These are phyloP conservation scores for Hirtodrosophila alboralis DNA, from an alignment of 2,888 invertebrate genomes.

Conservation along the genomic window DNA sequence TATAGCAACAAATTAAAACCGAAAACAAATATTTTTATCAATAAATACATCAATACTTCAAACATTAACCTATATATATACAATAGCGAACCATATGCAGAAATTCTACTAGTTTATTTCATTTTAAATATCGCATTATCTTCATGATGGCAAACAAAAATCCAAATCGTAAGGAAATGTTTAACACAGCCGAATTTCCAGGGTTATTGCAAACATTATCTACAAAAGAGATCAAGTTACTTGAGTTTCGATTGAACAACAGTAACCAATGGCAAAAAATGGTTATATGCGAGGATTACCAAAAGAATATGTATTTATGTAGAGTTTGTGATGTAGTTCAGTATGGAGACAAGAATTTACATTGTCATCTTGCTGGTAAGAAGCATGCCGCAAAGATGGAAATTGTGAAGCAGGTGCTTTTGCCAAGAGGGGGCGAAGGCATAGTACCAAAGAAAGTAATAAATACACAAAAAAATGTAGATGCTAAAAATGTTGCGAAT, in stretches of 20 bases:
- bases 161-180: conserved; percentile 10
- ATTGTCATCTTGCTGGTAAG: conserved; percentile 75
- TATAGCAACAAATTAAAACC: conserved; percentile 53
- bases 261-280: conserved; percentile 56
- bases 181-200: conserved; percentile 29
- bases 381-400: conserved; percentile 71
- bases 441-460: neutral
- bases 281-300: conserved; percentile 25
- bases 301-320: conserved; percentile 56
- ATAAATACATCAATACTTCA: conserved; percentile 25
- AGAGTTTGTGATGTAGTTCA: conserved; percentile 68
- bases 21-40: conserved; percentile 22
- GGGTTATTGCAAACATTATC: conserved; percentile 46
- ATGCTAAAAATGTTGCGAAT: neutral
- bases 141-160: conserved; percentile 41
- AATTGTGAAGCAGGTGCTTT: conserved; percentile 54
- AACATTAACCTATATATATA: conserved; percentile 26
- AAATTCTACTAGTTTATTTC: conserved; percentile 24
- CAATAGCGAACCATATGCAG: conserved; percentile 34
- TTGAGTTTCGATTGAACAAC: conserved; percentile 57
- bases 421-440: conserved; percentile 35
- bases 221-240: conserved; percentile 58
- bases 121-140: conserved; percentile 15
- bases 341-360: conserved; percentile 69
- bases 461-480: neutral